Evolutionary conservation across 2,888 invertebrate species (phyloP).

Genomic region (Microplitis manilae): DNA sequence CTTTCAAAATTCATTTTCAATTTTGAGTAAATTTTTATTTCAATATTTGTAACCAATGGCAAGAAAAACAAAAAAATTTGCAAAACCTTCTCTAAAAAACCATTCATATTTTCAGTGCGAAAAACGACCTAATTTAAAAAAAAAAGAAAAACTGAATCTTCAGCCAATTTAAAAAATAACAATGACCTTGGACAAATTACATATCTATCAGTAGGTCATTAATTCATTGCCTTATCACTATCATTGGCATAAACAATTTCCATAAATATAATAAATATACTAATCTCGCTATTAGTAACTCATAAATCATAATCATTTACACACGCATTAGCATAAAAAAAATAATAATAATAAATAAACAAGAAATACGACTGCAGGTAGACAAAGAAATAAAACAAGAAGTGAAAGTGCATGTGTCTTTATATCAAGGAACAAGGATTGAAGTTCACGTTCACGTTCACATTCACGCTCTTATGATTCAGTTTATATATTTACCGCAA

Average conservation of each 20-base stretch:
- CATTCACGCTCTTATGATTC: conserved; percentile 45
- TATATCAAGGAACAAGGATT: conserved; percentile 54
- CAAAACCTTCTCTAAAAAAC: too few relatives aligned
- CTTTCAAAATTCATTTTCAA: too few relatives aligned
- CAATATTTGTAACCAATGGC: too few relatives aligned
- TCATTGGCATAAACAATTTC: background rate
- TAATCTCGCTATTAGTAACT: background rate
- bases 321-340: background rate
- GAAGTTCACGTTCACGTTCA: conserved; percentile 69
- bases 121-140: background rate
- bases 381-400: conserved; percentile 45
- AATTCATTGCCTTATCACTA: background rate
- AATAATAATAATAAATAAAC: background rate
- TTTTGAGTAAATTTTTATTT: too few relatives aligned
- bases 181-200: background rate
- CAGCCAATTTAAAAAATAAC: background rate
- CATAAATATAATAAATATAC: background rate
- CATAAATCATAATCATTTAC: background rate
- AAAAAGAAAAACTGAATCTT: background rate
- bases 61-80: too few relatives aligned
- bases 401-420: conserved; percentile 66
- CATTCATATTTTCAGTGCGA: too few relatives aligned
- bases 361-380: background rate
- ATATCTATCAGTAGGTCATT: background rate
- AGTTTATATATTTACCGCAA: background rate